Conservation (phyloP, 2,113 vertebrate genomes). For the Lipotes vexillifer region DNA sequence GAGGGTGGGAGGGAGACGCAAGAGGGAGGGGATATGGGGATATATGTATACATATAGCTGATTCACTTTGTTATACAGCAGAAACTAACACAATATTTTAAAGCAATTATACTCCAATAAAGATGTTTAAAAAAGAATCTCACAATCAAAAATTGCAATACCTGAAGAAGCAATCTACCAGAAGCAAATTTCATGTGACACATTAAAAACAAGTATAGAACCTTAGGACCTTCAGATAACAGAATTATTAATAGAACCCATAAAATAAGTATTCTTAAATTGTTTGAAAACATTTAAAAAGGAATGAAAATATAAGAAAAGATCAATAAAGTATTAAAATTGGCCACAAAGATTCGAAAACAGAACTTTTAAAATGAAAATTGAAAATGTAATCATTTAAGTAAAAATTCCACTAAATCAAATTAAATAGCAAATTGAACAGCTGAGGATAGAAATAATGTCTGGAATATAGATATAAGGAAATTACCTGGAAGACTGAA, state of each 20-base stretch:
- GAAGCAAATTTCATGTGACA: neutral
- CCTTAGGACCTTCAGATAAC: neutral
- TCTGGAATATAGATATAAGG: neutral
- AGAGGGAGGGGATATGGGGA: too few relatives aligned
- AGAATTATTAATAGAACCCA: neutral
- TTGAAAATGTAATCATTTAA: neutral
- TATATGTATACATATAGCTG: too few relatives aligned
- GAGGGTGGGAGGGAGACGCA: too few relatives aligned
- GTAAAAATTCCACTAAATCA: neutral
- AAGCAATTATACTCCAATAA: too few relatives aligned
- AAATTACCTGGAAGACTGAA: neutral
- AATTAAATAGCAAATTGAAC: neutral
- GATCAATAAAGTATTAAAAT: neutral
- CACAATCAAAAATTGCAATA: neutral
- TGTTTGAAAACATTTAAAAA: neutral
- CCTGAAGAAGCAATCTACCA: neutral
- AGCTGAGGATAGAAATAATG: neutral
- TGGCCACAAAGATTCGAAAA: neutral
- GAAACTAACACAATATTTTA: too few relatives aligned
- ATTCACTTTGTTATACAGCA: too few relatives aligned
- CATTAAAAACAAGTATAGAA: neutral
- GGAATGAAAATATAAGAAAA: neutral
- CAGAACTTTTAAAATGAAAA: neutral
- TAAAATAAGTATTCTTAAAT: neutral
- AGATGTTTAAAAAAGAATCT: neutral